These are phyloP conservation scores for Mesocentrotus franciscanus DNA, from an alignment of 53 echinoderm and acorn worm species.

Conservation along the genomic window DNA sequence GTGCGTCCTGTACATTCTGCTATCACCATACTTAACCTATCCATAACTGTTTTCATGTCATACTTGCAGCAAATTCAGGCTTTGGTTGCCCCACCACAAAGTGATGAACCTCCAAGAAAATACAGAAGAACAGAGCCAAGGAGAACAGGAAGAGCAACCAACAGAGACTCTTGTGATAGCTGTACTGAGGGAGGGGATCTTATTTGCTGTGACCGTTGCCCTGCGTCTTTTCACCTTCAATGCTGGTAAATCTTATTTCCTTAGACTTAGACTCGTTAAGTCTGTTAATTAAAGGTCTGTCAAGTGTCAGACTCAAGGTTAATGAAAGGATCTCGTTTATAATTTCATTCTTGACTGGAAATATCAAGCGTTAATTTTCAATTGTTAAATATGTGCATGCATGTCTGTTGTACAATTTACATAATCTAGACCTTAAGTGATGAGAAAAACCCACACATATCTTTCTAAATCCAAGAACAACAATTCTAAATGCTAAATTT, in stretches of 20 bases:
- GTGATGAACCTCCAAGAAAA: slow-evolving; percentile 93
- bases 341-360: too few relatives aligned
- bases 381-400: too few relatives aligned
- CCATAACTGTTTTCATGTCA: slow-evolving; percentile 21
- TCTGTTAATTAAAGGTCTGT: not conserved
- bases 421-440: too few relatives aligned
- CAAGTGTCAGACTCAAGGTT: not conserved
- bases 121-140: slow-evolving; percentile 83
- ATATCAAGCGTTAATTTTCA: too few relatives aligned
- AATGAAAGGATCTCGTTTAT: too few relatives aligned
- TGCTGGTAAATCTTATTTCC: slow-evolving; percentile 86
- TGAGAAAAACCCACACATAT: too few relatives aligned
- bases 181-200: slow-evolving; percentile 96
- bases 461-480: too few relatives aligned
- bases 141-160: slow-evolving; percentile 86
- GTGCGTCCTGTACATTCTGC: not conserved
- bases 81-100: slow-evolving; percentile 92
- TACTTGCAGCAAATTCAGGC: slow-evolving; percentile 90
- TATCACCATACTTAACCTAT: not conserved
- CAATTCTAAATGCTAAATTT: too few relatives aligned
- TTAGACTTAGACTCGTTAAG: not conserved
- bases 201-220: slow-evolving; percentile 96
- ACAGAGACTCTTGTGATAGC: slow-evolving; percentile 96
- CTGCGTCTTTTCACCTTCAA: slow-evolving; percentile 93
- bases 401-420: too few relatives aligned